Evolutionary conservation across 2,888 invertebrate genomes (phyloP), one percentile per base, ranked within the genome.

Genomic region (Chromoteleia sp.): DNA sequence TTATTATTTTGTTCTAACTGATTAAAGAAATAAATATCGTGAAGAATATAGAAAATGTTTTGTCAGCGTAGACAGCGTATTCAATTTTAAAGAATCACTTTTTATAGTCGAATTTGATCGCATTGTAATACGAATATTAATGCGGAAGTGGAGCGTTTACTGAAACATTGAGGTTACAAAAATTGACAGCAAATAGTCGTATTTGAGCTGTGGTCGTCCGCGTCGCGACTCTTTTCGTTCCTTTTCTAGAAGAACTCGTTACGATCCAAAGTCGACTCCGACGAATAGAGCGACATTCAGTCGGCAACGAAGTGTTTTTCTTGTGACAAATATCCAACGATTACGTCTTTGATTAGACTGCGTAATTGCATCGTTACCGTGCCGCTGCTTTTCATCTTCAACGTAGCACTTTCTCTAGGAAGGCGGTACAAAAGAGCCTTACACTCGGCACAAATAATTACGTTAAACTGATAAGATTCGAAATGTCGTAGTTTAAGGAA

Each of bases 291-390:
- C 73, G 67, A 61, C 65, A 63, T 76, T 58, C 63, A 81, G 78
- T 81, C 79, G 84, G 85, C 84, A 84, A 84, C 81, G 84, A 81
- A 84, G 83, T 85, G 86, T 87, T 87, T 88, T 85, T 86, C 84
- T 82, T 84, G 84, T 88, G 88, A 88, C 86, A 87, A 88, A 88
- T 85, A 85, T 82, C 71, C 71, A 78, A 74, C 84, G 84, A 88
- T 87, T 86, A 84, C 83, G 76, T 76, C 67, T 79, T 84, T 82
- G 75, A 83, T 83, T 77, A 81, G 82, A 84, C 82, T 82, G 67
- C 52, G 80, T 83, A 84, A 84, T 83, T 83, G 83, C 83, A 52
- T 81, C 81, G 84, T 84, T 83, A 76, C 81, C 63, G 70, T 43
- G 58, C 54, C 78, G 19, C 50, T 56, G 58, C 56, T 73, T 79